Base-by-base conservation (phyloP, 2,113 vertebrate genomes). In the Laticauda laticaudata region DNA sequence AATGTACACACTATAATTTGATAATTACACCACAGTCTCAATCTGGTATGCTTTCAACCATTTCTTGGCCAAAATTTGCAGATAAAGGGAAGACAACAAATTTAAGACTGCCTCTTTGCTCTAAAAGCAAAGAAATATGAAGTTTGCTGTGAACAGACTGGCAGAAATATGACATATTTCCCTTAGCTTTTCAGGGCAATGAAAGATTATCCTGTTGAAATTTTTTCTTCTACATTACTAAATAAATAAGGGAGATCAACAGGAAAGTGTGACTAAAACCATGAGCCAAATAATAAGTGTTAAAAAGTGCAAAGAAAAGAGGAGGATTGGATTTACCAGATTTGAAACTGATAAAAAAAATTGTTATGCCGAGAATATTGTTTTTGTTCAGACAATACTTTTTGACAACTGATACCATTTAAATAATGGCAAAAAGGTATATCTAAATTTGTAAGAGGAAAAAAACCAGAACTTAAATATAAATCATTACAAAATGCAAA, bases 21-120 rank as follows among this genome's bases (percentile, higher is more conserved):
- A 94, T 95, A 96, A 97, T 97, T 96, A 95, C 2, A 0, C 81
- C 51, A 92, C 95, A 97, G 94, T 94, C 94, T 95, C 96, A 97
- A 94, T 94, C 93, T 95, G 95, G 61, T 95, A 85, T 90, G 88
- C 95, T 85, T 95, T 97, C 95, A 96, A 96, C 96, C 95, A 91
- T 86, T 95, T 95, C 93, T 94, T 95, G 48, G 75, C 94, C 0
- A 0, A 94, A 90, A 0, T 0, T 90, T 64, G 29, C 64, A 69
- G 10, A 29, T 64, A 69, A n/a, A 69, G 11, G 29, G 64, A 69
- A 69, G 29, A 69, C 1, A n/a, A n/a, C 29, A 69, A n/a, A n/a
- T 14, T n/a, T n/a, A 69, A n/a, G 29, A 15, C 11, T n/a, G 34
- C 12, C 64, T 11, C 64, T 69, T 69, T 69, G 29, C 12, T 69